Evolutionary conservation across 2,797 vertebrate genomes (phyloP), one percentile per base, ranked within the genome.

Genomic region (Myripristis jacobus): DNA sequence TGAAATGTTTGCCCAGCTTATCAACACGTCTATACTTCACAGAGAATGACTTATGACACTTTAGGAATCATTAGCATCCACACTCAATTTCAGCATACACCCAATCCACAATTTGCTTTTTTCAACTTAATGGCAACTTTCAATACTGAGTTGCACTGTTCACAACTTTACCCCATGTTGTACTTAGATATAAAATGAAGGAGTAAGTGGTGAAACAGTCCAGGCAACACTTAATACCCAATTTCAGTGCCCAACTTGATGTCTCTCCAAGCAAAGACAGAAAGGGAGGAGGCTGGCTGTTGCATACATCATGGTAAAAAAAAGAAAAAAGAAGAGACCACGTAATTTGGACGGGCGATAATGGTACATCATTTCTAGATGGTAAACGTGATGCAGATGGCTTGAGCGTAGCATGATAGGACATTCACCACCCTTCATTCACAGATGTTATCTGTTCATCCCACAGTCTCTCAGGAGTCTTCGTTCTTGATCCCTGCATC

Each of bases 401-500:
- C 25, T 51, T 27, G 13, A 58, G 24, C 10, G 31, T 24, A 50
- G 38, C n/a, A 64, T 60, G 9, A 59, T 9, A 38, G 43, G 36
- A 64, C 44, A 52, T 57, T 53, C 0, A 58, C 4, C 50, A 38
- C 3, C 24, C 8, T 27, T 58, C 7, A 9, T 44, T n/a, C 13
- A 29, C 11, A 46, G n/a, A 34, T 63, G 8, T 55, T 52, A 2
- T 61, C 44, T 10, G 27, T 62, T 13, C 31, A 15, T 44, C 64
- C 46, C 62, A 54, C 19, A 13, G 38, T 50, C 38, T 47, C 55
- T 79, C 66, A 70, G 44, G 10, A 66, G 11, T 93, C 92, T 55
- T 90, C 88, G 18, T 27, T 24, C 12, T 70, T 44, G 24, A 50
- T 75, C 11, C 83, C 90, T 69, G 82, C 80, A 70, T 87, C 93